Evolutionary conservation across 2,797 vertebrate species (phyloP).

Genomic region (Oryzias sinensis): DNA sequence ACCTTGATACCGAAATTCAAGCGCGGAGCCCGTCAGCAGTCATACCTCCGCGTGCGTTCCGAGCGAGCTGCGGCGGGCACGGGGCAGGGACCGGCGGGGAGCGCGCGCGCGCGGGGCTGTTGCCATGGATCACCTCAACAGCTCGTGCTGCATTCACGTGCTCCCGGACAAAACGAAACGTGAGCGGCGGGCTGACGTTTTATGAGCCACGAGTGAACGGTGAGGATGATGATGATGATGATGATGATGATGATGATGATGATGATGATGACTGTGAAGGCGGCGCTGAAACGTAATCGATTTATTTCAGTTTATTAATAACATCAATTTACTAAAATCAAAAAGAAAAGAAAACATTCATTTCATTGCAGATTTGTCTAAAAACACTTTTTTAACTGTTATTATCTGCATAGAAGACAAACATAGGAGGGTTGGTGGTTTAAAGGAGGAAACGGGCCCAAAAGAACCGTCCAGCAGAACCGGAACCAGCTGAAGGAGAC

Average conservation of each 20-base stretch:
- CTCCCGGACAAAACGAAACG: slow-evolving; percentile 21
- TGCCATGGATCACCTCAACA: slow-evolving; percentile 85
- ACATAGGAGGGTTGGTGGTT: too few species aligned
- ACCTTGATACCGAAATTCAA: slow-evolving; percentile 54
- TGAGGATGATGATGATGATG: neutral
- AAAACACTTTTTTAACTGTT: too few species aligned
- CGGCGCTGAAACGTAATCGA: too few species aligned
- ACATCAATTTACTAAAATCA: too few species aligned
- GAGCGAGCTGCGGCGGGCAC: slow-evolving; percentile 26
- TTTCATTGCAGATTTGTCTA: too few species aligned
- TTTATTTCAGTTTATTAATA: too few species aligned
- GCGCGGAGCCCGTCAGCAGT: slow-evolving; percentile 32
- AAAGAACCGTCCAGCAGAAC: too few species aligned
- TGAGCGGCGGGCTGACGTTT: neutral
- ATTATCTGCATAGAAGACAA: too few species aligned
- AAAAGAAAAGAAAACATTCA: too few species aligned
- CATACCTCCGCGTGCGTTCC: slow-evolving; percentile 32
- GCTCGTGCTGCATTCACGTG: slow-evolving; percentile 64
- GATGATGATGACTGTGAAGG: neutral
- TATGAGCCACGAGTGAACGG: neutral
- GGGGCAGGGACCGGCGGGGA: neutral
- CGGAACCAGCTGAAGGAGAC: too few species aligned
- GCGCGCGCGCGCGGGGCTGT: slow-evolving; percentile 61
- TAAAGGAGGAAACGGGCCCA: too few species aligned
- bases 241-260: neutral